Evolutionary conservation across 1,140 invertebrate genomes (phyloP).

Genomic region (Maniola jurtina): DNA sequence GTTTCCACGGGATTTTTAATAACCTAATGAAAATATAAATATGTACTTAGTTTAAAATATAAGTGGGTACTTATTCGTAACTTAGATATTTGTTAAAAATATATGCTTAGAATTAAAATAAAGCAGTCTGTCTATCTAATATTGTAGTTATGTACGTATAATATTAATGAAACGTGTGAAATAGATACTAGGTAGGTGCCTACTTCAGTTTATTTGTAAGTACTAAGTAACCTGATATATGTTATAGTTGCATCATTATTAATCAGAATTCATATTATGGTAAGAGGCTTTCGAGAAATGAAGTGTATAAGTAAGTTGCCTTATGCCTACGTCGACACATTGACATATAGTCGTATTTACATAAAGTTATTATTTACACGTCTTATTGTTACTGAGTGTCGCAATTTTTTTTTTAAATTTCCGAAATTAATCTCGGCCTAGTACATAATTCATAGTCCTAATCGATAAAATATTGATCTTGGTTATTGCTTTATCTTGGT

Average conservation of each 20-base stretch:
- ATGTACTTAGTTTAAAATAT: too few species aligned
- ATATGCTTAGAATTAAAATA: background rate
- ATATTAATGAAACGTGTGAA: background rate
- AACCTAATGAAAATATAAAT: too few species aligned
- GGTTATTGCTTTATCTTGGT: too few species aligned
- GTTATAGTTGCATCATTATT: constrained; percentile 15
- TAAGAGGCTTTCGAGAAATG: constrained; percentile 4
- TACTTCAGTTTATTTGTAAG: background rate
- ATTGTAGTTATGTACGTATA: background rate
- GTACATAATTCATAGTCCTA: too few species aligned
- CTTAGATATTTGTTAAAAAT: too few species aligned
- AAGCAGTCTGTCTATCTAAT: background rate
- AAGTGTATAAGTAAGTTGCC: background rate
- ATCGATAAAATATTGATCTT: too few species aligned
- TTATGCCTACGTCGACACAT: background rate
- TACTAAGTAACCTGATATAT: constrained; percentile 11
- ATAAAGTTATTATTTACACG: background rate
- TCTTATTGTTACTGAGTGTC: too few species aligned
- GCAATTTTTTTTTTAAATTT: too few species aligned
- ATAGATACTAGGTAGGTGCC: background rate
- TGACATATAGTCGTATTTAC: background rate
- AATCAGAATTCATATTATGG: constrained; percentile 4
- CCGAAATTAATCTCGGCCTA: too few species aligned
- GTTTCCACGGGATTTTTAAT: too few species aligned
- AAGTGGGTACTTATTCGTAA: too few species aligned